Conservation (phyloP, 64 coral and sea anemone genomes). For the Platygyra sinensis region DNA sequence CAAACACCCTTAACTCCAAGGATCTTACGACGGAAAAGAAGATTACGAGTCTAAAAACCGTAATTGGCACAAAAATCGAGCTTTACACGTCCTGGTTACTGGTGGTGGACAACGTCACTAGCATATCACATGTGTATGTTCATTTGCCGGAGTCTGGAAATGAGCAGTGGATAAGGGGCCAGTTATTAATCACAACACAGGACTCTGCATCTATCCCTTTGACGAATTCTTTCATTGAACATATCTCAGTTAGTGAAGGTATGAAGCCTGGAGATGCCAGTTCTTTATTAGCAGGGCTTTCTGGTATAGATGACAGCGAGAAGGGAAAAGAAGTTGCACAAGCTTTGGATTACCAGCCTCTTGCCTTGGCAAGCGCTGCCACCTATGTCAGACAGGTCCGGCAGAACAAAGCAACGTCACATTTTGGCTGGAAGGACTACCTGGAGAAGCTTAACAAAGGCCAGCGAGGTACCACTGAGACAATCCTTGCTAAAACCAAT, state of each 20-base stretch:
- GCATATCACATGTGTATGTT: not conserved
- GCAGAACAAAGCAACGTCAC: not conserved
- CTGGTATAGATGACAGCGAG: not conserved
- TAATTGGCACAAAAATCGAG: slow-evolving; percentile 4
- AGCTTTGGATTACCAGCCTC: not conserved
- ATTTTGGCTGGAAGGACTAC: slow-evolving; percentile 4
- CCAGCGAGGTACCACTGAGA: not conserved
- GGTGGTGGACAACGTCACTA: slow-evolving; percentile 32
- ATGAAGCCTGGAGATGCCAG: not conserved
- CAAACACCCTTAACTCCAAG: not conserved
- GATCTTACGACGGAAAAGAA: not conserved
- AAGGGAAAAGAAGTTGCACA: not conserved
- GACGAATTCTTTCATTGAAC: not conserved
- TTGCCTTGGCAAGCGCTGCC: slow-evolving; percentile 23
- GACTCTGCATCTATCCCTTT: slow-evolving; percentile 10
- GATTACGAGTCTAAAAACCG: not conserved
- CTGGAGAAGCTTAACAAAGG: not conserved
- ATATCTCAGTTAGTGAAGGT: not conserved
- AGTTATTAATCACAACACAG: slow-evolving; percentile 21
- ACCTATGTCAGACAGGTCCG: not conserved
- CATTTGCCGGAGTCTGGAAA: slow-evolving; percentile 3
- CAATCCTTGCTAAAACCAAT: not conserved
- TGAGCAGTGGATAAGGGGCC: not conserved
- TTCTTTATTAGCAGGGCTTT: not conserved
- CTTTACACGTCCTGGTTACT: slow-evolving; percentile 16